These are phyloP conservation scores for Dromaius novaehollandiae DNA, from an alignment of 2,113 vertebrate genomes.

Conservation along the genomic window DNA sequence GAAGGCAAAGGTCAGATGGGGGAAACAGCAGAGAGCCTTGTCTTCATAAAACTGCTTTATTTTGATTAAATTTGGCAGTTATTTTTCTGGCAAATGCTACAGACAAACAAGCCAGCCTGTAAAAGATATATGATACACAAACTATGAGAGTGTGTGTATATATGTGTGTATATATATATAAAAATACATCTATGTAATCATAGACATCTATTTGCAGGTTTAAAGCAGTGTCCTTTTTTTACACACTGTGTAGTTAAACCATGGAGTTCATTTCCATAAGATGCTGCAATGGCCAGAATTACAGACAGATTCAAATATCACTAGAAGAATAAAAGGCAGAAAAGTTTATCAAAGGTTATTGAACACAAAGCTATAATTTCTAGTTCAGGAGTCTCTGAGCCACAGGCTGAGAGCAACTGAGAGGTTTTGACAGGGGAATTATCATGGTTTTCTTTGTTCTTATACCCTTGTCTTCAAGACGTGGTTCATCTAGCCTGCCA, in stretches of 20 bases:
- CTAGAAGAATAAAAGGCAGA: background rate
- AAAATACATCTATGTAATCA: background rate
- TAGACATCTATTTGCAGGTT: background rate
- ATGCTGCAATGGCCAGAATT: background rate
- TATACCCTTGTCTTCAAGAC: background rate
- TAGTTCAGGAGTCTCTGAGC: background rate
- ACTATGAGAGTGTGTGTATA: background rate
- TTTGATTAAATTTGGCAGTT: background rate
- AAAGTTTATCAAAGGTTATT: background rate
- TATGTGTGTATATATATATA: background rate
- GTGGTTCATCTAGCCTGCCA: background rate
- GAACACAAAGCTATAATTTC: background rate
- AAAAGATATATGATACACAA: background rate
- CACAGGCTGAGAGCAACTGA: background rate
- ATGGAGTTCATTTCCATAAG: background rate
- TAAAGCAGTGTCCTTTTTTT: background rate
- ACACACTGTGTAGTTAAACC: background rate
- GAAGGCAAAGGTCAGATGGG: background rate
- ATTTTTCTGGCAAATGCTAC: conserved; percentile 4
- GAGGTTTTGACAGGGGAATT: background rate
- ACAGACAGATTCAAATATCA: background rate
- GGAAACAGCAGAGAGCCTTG: background rate
- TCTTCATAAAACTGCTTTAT: background rate
- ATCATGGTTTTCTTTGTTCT: background rate
- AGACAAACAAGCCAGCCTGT: background rate